These are phyloP conservation scores for Thaumetopoea pityocampa DNA, from an alignment of 1,140 invertebrate genomes.

Conservation along the genomic window DNA sequence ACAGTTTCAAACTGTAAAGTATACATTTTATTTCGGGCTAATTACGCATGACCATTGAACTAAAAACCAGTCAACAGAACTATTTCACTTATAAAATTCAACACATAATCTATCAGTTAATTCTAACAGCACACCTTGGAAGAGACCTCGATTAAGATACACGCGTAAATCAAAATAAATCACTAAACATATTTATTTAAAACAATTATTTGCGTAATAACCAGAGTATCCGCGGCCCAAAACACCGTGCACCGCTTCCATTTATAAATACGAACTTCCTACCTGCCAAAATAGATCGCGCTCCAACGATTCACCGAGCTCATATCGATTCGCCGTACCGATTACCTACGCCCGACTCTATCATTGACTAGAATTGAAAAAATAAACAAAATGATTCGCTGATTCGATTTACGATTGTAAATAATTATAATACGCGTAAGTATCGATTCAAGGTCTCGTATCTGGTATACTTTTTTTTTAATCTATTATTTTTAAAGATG, in stretches of 20 bases:
- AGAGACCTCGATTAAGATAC: constrained; percentile 1
- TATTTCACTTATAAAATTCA: too few species aligned
- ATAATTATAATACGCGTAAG: constrained; percentile 44
- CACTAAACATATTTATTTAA: constrained; percentile 5
- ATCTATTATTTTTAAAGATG: constrained; percentile 4
- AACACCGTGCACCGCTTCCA: constrained; percentile 21
- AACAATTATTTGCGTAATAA: constrained; percentile 13
- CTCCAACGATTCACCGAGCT: constrained; percentile 2
- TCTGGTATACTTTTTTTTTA: constrained; percentile 10
- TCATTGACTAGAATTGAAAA: constrained; percentile 44
- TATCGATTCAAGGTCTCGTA: constrained; percentile 31
- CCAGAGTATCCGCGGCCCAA: constrained; percentile 15
- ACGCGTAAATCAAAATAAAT: constrained; percentile 1
- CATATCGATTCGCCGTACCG: too few species aligned
- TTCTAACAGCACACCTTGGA: neutral
- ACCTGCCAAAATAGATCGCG: constrained; percentile 22
- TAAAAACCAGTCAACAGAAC: too few species aligned
- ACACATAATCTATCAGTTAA: too few species aligned
- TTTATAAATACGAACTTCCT: constrained; percentile 31
- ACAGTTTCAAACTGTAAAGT: too few species aligned
- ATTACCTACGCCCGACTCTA: constrained; percentile 28
- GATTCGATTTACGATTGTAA: constrained; percentile 52
- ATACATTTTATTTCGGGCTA: too few species aligned
- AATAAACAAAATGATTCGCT: constrained; percentile 45
- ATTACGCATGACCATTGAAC: too few species aligned